A percentile compares a stretch with the other conserved stretches of the same genome.
Conservation (phyloP, 92 coral and sea anemone species). For the Anthopleura xanthogrammica region DNA sequence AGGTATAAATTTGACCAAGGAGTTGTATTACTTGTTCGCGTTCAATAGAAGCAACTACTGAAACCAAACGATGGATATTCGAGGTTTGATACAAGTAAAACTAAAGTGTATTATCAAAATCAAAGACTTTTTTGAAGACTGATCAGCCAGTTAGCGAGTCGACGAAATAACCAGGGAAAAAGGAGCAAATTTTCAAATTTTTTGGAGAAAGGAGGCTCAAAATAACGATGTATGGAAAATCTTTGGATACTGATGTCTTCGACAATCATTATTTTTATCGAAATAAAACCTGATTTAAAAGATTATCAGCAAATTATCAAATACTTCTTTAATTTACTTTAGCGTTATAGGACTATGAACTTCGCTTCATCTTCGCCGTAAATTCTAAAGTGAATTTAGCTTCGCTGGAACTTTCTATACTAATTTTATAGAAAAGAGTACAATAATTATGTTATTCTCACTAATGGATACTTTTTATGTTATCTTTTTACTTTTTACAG, state of each 20-base stretch:
- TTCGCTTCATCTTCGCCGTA: too few relatives aligned
- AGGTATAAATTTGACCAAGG: not conserved
- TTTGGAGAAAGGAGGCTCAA: too few relatives aligned
- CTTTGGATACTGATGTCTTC: too few relatives aligned
- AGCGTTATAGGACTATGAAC: too few relatives aligned
- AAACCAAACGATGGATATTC: not conserved
- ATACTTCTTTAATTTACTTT: too few relatives aligned
- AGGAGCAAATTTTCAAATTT: not conserved
- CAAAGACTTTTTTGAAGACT: not conserved
- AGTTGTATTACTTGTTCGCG: not conserved
- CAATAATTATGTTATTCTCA: not conserved
- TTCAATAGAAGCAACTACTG: not conserved
- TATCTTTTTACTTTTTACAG: constrained; percentile 19
- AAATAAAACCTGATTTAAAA: too few relatives aligned
- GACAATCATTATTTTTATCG: too few relatives aligned
- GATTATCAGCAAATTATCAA: too few relatives aligned
- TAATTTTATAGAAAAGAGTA: not conserved
- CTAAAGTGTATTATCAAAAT: not conserved
- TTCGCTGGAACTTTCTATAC: not conserved
- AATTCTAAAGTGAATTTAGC: not conserved
- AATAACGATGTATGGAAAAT: too few relatives aligned
- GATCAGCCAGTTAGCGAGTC: not conserved
- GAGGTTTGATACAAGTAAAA: constrained; percentile 1
- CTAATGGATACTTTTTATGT: not conserved
- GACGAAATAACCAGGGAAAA: not conserved